Percentiles rank a stretch among this genome's conserved stretches.
Conservation (phyloP, 23 tunicate genomes). For the Trididemnum miniatum region DNA sequence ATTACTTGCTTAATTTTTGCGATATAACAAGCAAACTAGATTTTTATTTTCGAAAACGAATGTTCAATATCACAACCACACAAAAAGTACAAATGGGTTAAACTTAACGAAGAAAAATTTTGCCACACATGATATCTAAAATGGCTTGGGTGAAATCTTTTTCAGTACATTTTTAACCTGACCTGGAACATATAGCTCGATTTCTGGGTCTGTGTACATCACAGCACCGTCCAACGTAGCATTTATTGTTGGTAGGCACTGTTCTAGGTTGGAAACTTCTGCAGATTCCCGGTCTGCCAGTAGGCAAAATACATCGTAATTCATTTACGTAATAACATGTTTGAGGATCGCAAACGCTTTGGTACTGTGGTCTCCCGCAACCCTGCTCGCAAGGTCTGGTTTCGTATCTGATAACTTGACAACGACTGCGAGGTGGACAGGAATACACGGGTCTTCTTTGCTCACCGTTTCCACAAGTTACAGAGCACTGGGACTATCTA, state of each 20-base stretch:
- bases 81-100: no score
- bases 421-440: neutral
- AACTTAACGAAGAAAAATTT: no score
- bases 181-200: neutral
- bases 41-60: no score
- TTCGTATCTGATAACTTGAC: neutral
- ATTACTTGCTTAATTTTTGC: no score
- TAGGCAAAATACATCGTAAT: neutral
- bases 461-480: constrained; percentile 24
- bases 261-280: neutral
- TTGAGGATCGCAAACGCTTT: neutral
- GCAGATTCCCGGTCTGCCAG: neutral
- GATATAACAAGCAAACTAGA: no score
- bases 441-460: neutral
- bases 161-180: no score
- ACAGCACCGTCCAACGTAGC: neutral
- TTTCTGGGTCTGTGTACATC: neutral
- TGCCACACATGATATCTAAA: no score
- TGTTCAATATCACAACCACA: no score
- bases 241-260: neutral
- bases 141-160: no score
- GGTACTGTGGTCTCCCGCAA: neutral
- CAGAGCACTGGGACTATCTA: constrained; percentile 12
- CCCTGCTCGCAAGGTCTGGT: neutral
- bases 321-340: neutral